Conservation (phyloP, 2,797 vertebrate genomes). For the Syngnathus acus region DNA sequence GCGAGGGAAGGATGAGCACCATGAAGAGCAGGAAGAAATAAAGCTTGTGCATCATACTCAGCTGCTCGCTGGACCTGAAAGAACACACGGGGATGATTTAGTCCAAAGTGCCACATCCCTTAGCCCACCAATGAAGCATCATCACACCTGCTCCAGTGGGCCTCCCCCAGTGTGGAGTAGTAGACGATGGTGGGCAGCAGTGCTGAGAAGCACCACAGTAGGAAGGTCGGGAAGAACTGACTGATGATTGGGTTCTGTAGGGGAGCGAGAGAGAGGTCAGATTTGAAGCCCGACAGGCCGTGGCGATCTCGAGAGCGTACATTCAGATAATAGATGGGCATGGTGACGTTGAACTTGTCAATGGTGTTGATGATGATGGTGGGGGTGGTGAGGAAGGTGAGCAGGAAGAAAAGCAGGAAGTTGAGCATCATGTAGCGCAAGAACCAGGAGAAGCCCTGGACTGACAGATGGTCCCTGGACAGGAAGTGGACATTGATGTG, state of each 20-base stretch:
- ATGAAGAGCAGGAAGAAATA: conserved; percentile 95
- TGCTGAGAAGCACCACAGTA: conserved; percentile 91
- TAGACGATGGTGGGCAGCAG: conserved; percentile 87
- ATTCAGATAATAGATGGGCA: conserved; percentile 84
- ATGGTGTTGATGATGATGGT: conserved; percentile 89
- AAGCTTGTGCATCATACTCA: conserved; percentile 90
- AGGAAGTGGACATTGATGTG: background rate
- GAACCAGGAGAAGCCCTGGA: conserved; percentile 78
- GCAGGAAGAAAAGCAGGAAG: conserved; percentile 76
- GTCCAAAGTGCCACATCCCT: background rate
- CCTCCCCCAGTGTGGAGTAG: conserved; percentile 87
- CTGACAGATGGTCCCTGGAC: conserved; percentile 85
- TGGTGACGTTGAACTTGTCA: conserved; percentile 93
- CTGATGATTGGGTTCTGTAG: conserved; percentile 84
- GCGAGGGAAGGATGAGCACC: conserved; percentile 92
- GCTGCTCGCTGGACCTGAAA: conserved; percentile 86
- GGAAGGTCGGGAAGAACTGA: conserved; percentile 91
- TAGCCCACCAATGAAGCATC: background rate
- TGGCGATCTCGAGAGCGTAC: conserved; percentile 50
- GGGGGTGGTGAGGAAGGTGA: conserved; percentile 95
- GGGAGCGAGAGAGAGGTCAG: background rate
- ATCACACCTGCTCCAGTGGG: conserved; percentile 90
- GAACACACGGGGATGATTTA: background rate
- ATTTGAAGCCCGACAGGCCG: background rate
- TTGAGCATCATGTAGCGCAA: conserved; percentile 78